phyloP scores from a whole-genome alignment of 2,113 vertebrate species.

The Hepsetus odoe region DNA sequence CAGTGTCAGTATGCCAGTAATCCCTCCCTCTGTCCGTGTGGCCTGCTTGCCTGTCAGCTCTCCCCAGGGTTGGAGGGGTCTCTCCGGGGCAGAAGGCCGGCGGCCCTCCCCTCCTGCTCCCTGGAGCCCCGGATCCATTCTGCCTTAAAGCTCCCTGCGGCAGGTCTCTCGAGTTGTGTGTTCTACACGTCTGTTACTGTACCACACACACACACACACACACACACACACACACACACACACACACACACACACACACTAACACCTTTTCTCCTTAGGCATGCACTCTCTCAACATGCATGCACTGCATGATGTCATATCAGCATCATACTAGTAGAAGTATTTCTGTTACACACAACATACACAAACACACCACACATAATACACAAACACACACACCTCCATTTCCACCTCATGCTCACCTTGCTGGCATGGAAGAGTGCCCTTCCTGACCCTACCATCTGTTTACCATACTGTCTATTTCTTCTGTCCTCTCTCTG shows the following conservation, averaged over 20 bases:
- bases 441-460: slow-evolving; percentile 46
- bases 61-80: slow-evolving; percentile 70
- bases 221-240: slow-evolving; percentile 28
- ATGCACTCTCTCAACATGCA: neutral
- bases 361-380: neutral
- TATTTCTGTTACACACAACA: slow-evolving; percentile 1
- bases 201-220: slow-evolving; percentile 35
- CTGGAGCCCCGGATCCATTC: slow-evolving; percentile 64
- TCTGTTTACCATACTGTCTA: slow-evolving; percentile 54
- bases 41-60: slow-evolving; percentile 79
- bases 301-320: neutral
- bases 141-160: slow-evolving; percentile 58
- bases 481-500: slow-evolving; percentile 45
- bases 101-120: slow-evolving; percentile 64
- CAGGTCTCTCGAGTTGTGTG: slow-evolving; percentile 54
- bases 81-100: slow-evolving; percentile 66
- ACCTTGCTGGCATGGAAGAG: slow-evolving; percentile 41
- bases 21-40: slow-evolving; percentile 92
- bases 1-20: slow-evolving; percentile 94
- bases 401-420: slow-evolving; percentile 33
- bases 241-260: neutral
- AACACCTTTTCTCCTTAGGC: slow-evolving; percentile 34
- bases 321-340: neutral
- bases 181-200: slow-evolving; percentile 41
- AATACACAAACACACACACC: slow-evolving; percentile 7